Base-by-base conservation (phyloP, 1,140 invertebrate species). In the Acyrthosiphon pisum region DNA sequence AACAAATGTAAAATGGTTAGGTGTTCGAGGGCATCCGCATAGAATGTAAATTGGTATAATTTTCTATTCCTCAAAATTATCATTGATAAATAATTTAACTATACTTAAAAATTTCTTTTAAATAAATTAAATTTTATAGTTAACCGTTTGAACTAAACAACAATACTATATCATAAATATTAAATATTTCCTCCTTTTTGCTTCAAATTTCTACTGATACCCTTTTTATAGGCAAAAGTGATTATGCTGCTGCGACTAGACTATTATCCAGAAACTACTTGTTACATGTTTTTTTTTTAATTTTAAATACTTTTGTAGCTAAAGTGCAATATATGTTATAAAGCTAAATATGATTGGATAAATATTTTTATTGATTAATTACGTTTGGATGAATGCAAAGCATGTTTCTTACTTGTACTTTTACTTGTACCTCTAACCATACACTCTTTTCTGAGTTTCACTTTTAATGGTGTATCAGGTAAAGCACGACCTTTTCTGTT, bases 391-490 rank as follows among this genome's bases (percentile, higher is more conserved):
- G 30, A 56, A 87, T 35, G 50, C 35, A 41, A 87, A 81, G 48
- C 48, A 50, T 87, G 56, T 35, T 86, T 93, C 93, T 89, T 93
- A 87, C 84, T 93, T 93, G 87, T 89, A 93, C 81, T 93, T 87
- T 92, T 93, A 93, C 90, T 96, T 97, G 97, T 96, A 98, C 97
- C 97, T 97, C 97, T 97, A 96, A 98, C 97, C 95, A 97, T 97
- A 96, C 99, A 99, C 96, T 99, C 97, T 97, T 99, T 99, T 95
- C 98, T 97, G 94, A 99, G 96, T 95, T 97, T 97, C 94, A 99
- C 96, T 95, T 97, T 96, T 94, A 99, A 96, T 93, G 98, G 98
- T 94, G 98, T 99, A 94, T 98, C 98, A 94, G 97, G 97, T 93
- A 99, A 95, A 88, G 97, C 97, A 94, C 96, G 96, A 94, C 96